Conservation (phyloP, 2,113 vertebrate genomes). For the Rhagologus leucostigma region DNA sequence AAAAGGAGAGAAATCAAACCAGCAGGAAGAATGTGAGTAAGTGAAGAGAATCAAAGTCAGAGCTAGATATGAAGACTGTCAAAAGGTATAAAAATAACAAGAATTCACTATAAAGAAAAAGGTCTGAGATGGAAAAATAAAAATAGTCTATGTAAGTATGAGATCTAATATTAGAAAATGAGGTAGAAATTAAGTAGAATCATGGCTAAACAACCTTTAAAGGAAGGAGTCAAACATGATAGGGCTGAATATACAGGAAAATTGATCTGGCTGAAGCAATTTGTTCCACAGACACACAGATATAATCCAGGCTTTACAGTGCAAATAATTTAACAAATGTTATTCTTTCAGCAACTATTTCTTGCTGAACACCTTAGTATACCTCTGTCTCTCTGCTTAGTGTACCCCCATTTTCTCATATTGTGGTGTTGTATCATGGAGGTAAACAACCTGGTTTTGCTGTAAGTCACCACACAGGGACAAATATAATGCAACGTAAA, state of each 20-base stretch:
- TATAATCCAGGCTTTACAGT: background rate
- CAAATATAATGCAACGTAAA: background rate
- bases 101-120: background rate
- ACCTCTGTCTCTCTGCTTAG: background rate
- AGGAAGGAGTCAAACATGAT: background rate
- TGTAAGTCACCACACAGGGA: background rate
- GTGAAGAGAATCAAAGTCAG: background rate
- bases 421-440: background rate
- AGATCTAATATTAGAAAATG: background rate
- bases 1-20: background rate
- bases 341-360: background rate
- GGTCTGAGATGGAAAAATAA: background rate
- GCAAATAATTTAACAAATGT: background rate
- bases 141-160: background rate
- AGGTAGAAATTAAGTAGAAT: background rate
- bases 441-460: background rate
- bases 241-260: background rate
- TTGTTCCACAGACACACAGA: background rate
- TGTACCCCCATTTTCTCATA: background rate
- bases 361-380: background rate
- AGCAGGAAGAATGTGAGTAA: background rate
- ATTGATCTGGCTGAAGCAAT: background rate
- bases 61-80: background rate
- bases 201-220: background rate
- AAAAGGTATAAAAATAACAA: slow-evolving; percentile 8